These are phyloP conservation scores for Congeria kusceri DNA, from an alignment of 2,888 invertebrate genomes.

Conservation along the genomic window DNA sequence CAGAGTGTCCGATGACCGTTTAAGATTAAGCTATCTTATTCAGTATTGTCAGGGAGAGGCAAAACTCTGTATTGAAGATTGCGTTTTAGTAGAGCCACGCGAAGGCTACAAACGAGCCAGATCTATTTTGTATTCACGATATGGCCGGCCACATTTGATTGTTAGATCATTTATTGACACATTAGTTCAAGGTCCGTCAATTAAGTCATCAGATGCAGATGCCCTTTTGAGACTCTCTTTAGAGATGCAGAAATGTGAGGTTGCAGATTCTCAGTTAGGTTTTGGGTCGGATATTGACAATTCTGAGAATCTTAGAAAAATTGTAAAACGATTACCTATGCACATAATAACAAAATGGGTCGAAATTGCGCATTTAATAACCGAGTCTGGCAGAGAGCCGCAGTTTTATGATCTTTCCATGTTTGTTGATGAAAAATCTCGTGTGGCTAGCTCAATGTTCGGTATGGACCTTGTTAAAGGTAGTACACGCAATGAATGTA, in stretches of 20 bases:
- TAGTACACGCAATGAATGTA: background rate
- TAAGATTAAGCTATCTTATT: no score
- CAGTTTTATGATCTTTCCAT: conserved; percentile 27
- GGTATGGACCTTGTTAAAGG: conserved; percentile 20
- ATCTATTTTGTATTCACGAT: conserved; percentile 22
- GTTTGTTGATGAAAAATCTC: conserved; percentile 34
- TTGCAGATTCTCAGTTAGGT: conserved; percentile 15
- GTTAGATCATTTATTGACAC: conserved; percentile 34
- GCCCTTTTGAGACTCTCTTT: conserved; percentile 18
- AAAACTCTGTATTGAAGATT: conserved; percentile 25
- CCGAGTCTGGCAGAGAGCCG: no score
- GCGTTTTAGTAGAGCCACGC: conserved; percentile 27
- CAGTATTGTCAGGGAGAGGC: conserved; percentile 20
- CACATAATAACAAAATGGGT: conserved; percentile 42
- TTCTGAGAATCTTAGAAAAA: conserved; percentile 30
- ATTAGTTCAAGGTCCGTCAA: conserved; percentile 17
- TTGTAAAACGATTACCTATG: conserved; percentile 37
- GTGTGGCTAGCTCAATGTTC: conserved; percentile 27
- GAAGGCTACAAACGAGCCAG: conserved; percentile 28
- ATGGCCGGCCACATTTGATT: conserved; percentile 34
- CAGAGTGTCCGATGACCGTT: no score
- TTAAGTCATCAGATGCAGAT: conserved; percentile 13
- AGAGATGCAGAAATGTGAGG: conserved; percentile 39
- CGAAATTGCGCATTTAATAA: conserved; percentile 32
- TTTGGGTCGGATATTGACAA: conserved; percentile 11